Conservation (phyloP, 2,888 invertebrate genomes). For the Drosophila crucigera region DNA sequence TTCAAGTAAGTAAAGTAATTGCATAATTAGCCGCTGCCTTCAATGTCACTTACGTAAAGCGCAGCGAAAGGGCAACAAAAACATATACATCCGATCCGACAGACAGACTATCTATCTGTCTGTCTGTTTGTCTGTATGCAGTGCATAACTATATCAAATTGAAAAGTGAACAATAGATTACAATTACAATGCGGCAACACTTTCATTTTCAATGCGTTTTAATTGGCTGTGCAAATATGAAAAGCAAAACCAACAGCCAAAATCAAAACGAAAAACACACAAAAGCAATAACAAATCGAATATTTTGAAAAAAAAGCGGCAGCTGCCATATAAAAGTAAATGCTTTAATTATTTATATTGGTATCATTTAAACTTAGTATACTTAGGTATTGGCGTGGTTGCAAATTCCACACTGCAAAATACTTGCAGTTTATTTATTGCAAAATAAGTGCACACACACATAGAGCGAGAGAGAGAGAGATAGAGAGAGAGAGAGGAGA, state of each 20-base stretch:
- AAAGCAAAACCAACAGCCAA: conserved; percentile 23
- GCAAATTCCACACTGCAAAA: conserved; percentile 30
- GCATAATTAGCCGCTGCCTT: conserved; percentile 67
- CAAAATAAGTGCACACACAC: conserved; percentile 29
- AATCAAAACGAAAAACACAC: conserved; percentile 20
- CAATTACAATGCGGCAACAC: conserved; percentile 57
- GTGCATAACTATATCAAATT: conserved; percentile 74
- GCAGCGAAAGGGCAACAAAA: conserved; percentile 58
- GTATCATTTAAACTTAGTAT: conserved; percentile 32
- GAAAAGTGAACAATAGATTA: conserved; percentile 59
- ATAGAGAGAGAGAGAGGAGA: neutral
- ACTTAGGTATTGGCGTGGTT: conserved; percentile 31
- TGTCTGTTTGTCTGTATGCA: conserved; percentile 25
- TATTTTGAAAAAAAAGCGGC: conserved; percentile 1
- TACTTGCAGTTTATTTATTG: conserved; percentile 43
- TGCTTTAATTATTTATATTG: conserved; percentile 44
- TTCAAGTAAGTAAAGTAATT: conserved; percentile 53
- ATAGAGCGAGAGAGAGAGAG: neutral
- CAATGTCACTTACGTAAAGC: conserved; percentile 68
- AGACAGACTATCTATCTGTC: neutral
- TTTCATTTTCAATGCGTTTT: conserved; percentile 74
- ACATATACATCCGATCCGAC: conserved; percentile 5
- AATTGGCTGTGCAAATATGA: conserved; percentile 43
- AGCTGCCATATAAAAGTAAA: conserved; percentile 42
- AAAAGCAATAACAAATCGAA: conserved; percentile 28